Conservation (phyloP, 2,888 invertebrate genomes). For the Epirrhoe alternata region DNA sequence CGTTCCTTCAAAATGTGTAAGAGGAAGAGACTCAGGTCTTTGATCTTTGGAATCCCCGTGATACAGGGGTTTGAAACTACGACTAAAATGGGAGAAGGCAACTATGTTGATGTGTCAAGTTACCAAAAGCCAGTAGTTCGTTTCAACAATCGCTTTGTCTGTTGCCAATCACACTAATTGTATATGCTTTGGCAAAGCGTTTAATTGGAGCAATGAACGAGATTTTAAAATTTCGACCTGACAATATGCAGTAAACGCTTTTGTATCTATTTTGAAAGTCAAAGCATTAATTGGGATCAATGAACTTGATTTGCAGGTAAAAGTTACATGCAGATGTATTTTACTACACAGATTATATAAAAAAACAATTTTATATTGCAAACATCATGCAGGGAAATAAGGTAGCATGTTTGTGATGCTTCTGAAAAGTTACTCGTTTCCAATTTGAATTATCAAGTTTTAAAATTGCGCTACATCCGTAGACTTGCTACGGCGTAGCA, state of each 20-base stretch:
- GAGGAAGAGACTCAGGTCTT: too few species aligned
- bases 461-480: conserved; percentile 3
- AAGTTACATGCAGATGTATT: too few species aligned
- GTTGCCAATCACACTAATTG: conserved; percentile 17
- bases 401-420: neutral
- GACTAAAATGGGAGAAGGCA: too few species aligned
- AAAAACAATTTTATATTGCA: neutral
- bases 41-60: too few species aligned
- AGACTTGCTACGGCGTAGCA: conserved; percentile 39
- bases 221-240: neutral
- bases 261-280: neutral
- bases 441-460: conserved; percentile 12
- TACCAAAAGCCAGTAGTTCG: neutral
- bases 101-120: neutral
- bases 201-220: conserved; percentile 6
- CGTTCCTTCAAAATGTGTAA: too few species aligned
- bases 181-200: conserved; percentile 21
- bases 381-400: neutral
- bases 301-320: neutral
- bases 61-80: too few species aligned
- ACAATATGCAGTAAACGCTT: neutral
- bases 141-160: neutral
- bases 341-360: neutral
- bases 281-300: neutral
- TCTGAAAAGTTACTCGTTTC: neutral